Evolutionary conservation across 1,140 invertebrate genomes (phyloP), one percentile per base, ranked within the genome.

Genomic region (Camponotus vicinus): DNA sequence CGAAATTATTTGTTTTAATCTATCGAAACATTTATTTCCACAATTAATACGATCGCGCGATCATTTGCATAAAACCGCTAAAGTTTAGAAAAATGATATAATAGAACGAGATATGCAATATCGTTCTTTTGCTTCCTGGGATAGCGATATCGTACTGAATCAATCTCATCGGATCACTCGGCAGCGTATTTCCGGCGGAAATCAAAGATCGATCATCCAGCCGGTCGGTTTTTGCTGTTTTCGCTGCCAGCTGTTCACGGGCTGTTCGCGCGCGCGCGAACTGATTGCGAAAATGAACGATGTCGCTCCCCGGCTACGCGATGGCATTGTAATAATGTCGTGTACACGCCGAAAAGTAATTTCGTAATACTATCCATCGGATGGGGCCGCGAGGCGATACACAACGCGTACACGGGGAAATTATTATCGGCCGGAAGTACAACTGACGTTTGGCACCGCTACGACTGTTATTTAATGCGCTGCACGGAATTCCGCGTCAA

Each of bases 391-490:
- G 32, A 3, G 73, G n/a, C 64, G 77, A 40, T 69, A 13, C 15
- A 37, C 15, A 37, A 34, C 45, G 77, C 34, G n/a, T 45, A 32
- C 45, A n/a, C 63, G 63, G 64, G 52, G 66, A 70, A 80, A 80
- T 80, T 80, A 66, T 70, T 80, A 80, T 80, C 66, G 78, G 78
- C 78, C 78, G 78, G 78, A 80, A 80, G 49, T 69, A 80, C 78
- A 70, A 59, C 49, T 80, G 78, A 80, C 66, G 52, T 80, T 80
- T 70, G 78, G 49, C 66, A 42, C 78, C 64, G 78, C 70, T 80
- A 70, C 78, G 78, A 80, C 64, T 80, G 67, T 80, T 80, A 80
- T 80, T 80, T 80, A 80, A 80, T 80, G 66, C 78, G 52, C 64
- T 11, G 77, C 78, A 42, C 64, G 78, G 78, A 80, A 80, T 80